These are phyloP conservation scores for Bujurquina vittata DNA, from an alignment of 2,113 vertebrate genomes.

Conservation along the genomic window DNA sequence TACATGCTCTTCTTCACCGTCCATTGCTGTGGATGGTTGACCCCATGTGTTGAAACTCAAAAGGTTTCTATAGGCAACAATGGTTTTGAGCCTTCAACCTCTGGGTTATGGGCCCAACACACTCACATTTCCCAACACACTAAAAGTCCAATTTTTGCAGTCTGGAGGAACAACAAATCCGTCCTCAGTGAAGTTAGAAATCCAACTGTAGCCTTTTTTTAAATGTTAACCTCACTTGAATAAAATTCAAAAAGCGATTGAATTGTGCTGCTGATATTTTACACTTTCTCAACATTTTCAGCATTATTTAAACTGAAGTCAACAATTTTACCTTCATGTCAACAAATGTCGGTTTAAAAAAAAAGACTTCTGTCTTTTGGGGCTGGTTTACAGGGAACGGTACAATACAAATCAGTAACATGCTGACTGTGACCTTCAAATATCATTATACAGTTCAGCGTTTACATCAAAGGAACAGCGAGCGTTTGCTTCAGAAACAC, in stretches of 20 bases:
- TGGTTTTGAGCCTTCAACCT: constrained; percentile 86
- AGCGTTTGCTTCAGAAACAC: background rate
- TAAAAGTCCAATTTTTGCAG: background rate
- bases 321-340: background rate
- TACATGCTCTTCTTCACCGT: background rate
- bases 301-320: background rate
- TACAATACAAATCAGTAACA: background rate
- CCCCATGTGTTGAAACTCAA: background rate
- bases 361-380: background rate
- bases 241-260: background rate
- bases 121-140: constrained; percentile 37
- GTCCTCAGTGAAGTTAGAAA: background rate
- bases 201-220: background rate
- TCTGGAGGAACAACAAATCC: background rate
- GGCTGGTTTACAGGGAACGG: background rate
- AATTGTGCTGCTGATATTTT: background rate
- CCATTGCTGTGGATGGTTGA: background rate
- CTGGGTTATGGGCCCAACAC: constrained; percentile 86
- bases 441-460: background rate
- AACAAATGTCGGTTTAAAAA: background rate
- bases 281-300: background rate
- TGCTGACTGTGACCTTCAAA: constrained; percentile 6
- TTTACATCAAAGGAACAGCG: background rate
- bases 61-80: constrained; percentile 74
- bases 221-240: too few species aligned